Base-by-base conservation (phyloP, 2,113 vertebrate species). In the Myodes glareolus region DNA sequence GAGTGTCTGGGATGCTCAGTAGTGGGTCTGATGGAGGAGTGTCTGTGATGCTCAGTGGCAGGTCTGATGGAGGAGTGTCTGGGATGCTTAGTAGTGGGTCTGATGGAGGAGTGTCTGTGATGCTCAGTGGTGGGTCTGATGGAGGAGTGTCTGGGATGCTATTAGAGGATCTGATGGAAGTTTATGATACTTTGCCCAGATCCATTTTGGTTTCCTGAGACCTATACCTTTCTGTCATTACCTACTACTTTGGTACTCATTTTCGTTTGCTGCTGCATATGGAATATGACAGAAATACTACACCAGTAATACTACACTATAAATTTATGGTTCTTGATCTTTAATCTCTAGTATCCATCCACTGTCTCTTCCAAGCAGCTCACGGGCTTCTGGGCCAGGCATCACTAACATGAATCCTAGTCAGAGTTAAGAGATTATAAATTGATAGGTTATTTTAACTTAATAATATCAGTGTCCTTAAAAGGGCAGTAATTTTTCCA, bases 401-500 rank as follows among this genome's bases (percentile, higher is more conserved):
- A 8, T 77, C 58, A 75, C 50, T 25, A 33, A 39, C 27, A 39
- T 73, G 3, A 52, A 19, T 42, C 63, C n/a, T 61, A n/a, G 91
- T 42, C 31, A 77, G 16, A 61, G 5, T 73, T 93, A 63, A 84
- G 13, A 27, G 36, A 82, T 65, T 12, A 36, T 39, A 80, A 94
- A 82, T 29, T 85, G 14, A 13, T 61, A 82, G 73, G 23, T 31
- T 68, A 86, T 47, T 68, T 50, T 36, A 50, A 70, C 90, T 84
- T 45, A 17, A 94, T 61, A 3, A 67, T 67, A 42, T 68, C 19
- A 39, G 39, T 81, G n/a, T 88, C n/a, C 82, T 75, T 29, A 52
- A 97, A 90, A 29, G 42, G 58, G 73, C n/a, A 88, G 42, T n/a
- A 50, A 50, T 80, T 33, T 94, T 85, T 92, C 45, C 47, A 47